Evolutionary conservation across 2,797 vertebrate genomes (phyloP), one percentile per base, ranked within the genome.

Genomic region (Pempheris klunzingeri): DNA sequence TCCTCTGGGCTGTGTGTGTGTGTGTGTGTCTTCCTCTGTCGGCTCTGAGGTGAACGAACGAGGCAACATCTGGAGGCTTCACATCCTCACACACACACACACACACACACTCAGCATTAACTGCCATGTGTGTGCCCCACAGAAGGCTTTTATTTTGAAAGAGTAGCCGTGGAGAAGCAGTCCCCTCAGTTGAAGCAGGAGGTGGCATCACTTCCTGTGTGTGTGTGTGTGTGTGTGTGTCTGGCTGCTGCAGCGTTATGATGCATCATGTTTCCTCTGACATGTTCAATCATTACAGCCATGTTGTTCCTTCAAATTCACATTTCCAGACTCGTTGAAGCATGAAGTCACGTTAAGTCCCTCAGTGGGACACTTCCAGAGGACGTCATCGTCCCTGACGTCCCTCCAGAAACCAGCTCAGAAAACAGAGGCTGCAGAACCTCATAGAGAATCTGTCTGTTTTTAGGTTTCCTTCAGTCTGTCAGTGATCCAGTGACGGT

Each of bases 141-240:
- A 34, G 22, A 30, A 74, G 32, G 15, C 72, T 77, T 76, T 77
- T 80, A 77, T 59, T 83, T 66, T 80, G 77, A 74, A 77, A 59
- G 58, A 5, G 30, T 12, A 41, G 63, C 49, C 58, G 44, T 62
- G 55, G 12, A 64, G 49, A n/a, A 59, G 38, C 20, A 2, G 6
- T 44, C 32, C 26, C 2, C 34, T 67, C 20, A 52, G 28, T 15
- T 15, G 36, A 46, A 71, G 44, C 13, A 50, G 74, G 53, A 62
- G 63, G 41, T n/a, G 52, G 26, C 55, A 72, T 66, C 18, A 63
- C 54, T 68, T 80, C 73, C 80, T 69, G 17, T 49, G 30, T 34
- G 13, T 36, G 39, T 59, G 52, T 59, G 12, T 58, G 26, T 46
- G 26, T 50, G 63, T 65, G 73, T 59, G 0, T 59, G 63, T 74